Evolutionary conservation across 2,888 invertebrate species (phyloP), one percentile per base, ranked within the genome.

Genomic region (Operophtera brumata): DNA sequence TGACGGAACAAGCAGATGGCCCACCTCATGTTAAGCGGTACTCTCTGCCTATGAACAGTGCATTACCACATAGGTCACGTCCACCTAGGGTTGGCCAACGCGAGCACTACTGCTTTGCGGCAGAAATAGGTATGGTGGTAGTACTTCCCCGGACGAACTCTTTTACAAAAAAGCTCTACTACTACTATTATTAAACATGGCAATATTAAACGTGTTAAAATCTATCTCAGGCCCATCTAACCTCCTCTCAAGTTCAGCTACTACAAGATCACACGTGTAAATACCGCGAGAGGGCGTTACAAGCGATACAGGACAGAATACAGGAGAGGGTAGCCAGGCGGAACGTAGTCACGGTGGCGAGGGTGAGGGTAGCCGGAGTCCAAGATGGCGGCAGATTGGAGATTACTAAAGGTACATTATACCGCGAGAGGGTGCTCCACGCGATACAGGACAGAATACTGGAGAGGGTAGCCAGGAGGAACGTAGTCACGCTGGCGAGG

Each of bases 171-270:
- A n/a, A n/a, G n/a, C n/a, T n/a, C n/a, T n/a, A n/a, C n/a, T n/a
- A n/a, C n/a, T n/a, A n/a, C n/a, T n/a, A n/a, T n/a, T n/a, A n/a
- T n/a, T n/a, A n/a, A n/a, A n/a, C n/a, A n/a, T n/a, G n/a, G n/a
- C n/a, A n/a, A n/a, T n/a, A n/a, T n/a, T n/a, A n/a, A n/a, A n/a
- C n/a, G n/a, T n/a, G n/a, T n/a, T n/a, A n/a, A n/a, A n/a, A n/a
- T n/a, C n/a, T 20, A 20, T 45, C 25, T 4, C 70, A 93, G 92
- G 78, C 82, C n/a, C 71, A 77, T 14, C 65, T 92, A 11, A 85
- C 91, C 0, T 53, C 73, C 0, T 73, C 86, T 0, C 92, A 93
- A 73, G 59, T 74, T 0, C 58, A 71, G 0, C 69, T 82, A 0
- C 69, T 92, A 1, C 75, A 86, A 54, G 75, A 86, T 3, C 84